Conservation (phyloP, 2,888 invertebrate genomes). For the Standfussiana lucernea region DNA sequence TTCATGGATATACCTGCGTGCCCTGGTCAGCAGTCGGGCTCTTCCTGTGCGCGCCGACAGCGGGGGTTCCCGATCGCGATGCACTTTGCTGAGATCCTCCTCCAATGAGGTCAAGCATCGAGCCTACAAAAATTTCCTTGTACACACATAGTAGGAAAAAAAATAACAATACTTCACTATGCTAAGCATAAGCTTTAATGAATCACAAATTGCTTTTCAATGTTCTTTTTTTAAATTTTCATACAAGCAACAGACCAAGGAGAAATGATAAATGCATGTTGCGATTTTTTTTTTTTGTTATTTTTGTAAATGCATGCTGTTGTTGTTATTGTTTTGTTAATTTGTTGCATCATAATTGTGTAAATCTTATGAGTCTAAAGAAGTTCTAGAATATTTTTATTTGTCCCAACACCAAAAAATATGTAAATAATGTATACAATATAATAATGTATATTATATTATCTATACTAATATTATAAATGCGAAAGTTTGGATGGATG, state of each 20-base stretch:
- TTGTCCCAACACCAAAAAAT: neutral
- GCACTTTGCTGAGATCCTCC: conserved; percentile 90
- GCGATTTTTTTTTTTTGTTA: conserved; percentile 82
- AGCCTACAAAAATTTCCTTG: conserved; percentile 76
- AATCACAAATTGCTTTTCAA: conserved; percentile 41
- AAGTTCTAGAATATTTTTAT: neutral
- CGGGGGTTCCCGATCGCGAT: conserved; percentile 96
- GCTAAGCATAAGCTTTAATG: conserved; percentile 60
- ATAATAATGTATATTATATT: too few relatives aligned
- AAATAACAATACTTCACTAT: conserved; percentile 25
- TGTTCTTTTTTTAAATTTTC: conserved; percentile 35
- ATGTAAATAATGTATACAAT: too few relatives aligned
- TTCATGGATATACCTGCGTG: conserved; percentile 91
- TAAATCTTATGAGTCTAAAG: neutral
- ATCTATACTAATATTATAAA: too few relatives aligned
- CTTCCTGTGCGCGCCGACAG: conserved; percentile 93
- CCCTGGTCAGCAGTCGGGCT: conserved; percentile 97
- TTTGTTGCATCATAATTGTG: conserved; percentile 18
- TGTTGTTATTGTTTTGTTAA: conserved; percentile 32
- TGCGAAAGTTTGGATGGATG: too few relatives aligned
- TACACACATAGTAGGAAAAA: conserved; percentile 21
- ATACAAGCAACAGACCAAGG: conserved; percentile 89
- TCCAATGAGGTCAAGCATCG: conserved; percentile 93
- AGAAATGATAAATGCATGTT: conserved; percentile 79
- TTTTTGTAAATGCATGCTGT: conserved; percentile 39